Evolutionary conservation across 1,140 invertebrate species (phyloP).

Genomic region (Melitaea cinxia): DNA sequence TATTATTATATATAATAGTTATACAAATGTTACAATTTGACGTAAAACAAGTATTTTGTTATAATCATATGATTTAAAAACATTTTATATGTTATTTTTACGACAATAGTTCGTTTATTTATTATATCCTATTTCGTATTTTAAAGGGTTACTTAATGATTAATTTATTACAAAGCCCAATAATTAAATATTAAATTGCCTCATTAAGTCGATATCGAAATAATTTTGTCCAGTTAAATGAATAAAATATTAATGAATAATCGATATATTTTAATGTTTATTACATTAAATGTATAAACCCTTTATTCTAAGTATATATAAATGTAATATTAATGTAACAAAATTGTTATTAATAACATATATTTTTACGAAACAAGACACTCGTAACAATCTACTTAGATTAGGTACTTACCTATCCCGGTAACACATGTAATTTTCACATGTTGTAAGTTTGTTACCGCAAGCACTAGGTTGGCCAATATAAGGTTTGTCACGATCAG

Average conservation of each 20-base stretch:
- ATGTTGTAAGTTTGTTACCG: constrained; percentile 2
- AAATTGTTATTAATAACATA: too few species aligned
- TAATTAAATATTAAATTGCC: not conserved
- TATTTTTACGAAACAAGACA: too few species aligned
- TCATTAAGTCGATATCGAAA: not conserved
- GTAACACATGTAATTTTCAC: constrained; percentile 3
- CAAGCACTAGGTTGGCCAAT: constrained; percentile 4
- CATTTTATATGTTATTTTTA: not conserved
- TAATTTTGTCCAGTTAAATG: not conserved
- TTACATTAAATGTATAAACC: not conserved
- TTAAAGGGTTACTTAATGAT: not conserved
- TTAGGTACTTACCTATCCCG: not conserved
- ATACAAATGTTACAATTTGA: too few species aligned
- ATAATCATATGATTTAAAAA: too few species aligned
- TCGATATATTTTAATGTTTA: too few species aligned
- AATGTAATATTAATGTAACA: not conserved
- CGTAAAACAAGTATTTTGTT: too few species aligned
- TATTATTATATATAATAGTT: too few species aligned
- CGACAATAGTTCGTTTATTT: not conserved
- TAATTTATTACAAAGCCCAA: not conserved
- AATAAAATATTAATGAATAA: constrained; percentile 1
- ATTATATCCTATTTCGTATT: not conserved
- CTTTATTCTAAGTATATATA: not conserved
- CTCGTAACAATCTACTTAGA: too few species aligned
- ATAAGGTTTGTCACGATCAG: constrained; percentile 14